Evolutionary conservation across 2,113 vertebrate genomes (phyloP).

Genomic region (Brachionichthys hirsutus): DNA sequence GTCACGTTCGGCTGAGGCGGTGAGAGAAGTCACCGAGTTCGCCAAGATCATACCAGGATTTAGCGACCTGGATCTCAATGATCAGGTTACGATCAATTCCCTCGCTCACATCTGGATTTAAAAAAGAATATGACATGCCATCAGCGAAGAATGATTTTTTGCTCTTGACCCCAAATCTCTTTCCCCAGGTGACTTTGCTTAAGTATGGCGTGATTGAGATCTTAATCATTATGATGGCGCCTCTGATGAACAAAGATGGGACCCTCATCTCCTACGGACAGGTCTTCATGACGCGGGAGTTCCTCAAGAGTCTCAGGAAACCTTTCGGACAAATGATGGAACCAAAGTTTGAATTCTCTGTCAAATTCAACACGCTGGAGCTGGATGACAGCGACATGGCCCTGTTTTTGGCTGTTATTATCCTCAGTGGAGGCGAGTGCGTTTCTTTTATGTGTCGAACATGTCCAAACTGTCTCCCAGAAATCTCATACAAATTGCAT

Average conservation of each 20-base stretch:
- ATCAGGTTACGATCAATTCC: conserved; percentile 77
- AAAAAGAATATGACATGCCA: too few relatives aligned
- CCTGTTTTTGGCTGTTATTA: conserved; percentile 97
- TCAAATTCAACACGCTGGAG: conserved; percentile 97
- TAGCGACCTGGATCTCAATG: conserved; percentile 90
- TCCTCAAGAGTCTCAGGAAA: conserved; percentile 96
- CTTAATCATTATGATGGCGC: conserved; percentile 93
- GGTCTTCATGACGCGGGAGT: conserved; percentile 98
- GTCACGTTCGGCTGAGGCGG: conserved; percentile 91
- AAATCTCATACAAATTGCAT: too few relatives aligned
- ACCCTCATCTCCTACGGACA: conserved; percentile 94
- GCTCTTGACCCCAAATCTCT: background rate
- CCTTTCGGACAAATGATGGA: conserved; percentile 98
- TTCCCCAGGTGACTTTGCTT: conserved; percentile 86
- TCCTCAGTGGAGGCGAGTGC: conserved; percentile 93
- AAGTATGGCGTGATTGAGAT: conserved; percentile 98
- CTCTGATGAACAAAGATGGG: conserved; percentile 98
- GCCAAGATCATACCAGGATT: conserved; percentile 98
- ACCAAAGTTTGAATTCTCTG: conserved; percentile 97
- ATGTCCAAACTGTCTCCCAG: too few relatives aligned
- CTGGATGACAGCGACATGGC: conserved; percentile 97
- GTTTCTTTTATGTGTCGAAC: background rate
- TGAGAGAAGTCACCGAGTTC: conserved; percentile 97
- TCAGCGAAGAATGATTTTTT: too few relatives aligned
- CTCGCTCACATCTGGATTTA: background rate